A percentile compares a stretch with the other conserved stretches of the same genome.
phyloP scores from a whole-genome alignment of 2,888 invertebrate species.

The Polyommatus icarus region DNA sequence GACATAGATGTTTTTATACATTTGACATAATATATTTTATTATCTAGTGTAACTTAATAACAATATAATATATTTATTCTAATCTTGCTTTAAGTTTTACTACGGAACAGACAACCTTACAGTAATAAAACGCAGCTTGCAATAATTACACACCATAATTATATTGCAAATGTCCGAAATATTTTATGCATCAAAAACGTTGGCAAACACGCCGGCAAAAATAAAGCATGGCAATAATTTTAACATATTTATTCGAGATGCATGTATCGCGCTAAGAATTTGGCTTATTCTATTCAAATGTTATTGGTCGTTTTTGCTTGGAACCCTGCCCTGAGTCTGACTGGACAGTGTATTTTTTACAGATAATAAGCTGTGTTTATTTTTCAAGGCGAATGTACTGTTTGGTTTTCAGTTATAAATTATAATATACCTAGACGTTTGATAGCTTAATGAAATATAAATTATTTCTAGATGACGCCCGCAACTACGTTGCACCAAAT shows the following conservation, averaged over 20 bases:
- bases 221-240: constrained; percentile 6
- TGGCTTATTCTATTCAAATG: constrained; percentile 71
- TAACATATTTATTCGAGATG: constrained; percentile 12
- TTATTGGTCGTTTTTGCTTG: constrained; percentile 65
- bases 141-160: background rate
- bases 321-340: constrained; percentile 57
- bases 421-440: background rate
- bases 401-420: background rate
- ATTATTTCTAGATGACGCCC: too few species aligned
- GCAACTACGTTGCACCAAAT: too few species aligned
- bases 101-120: background rate
- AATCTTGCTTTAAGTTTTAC: too few species aligned
- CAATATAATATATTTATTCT: too few species aligned
- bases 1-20: too few species aligned
- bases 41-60: too few species aligned
- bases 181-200: background rate
- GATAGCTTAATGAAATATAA: background rate
- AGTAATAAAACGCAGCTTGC: background rate
- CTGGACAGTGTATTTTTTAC: constrained; percentile 52
- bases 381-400: background rate
- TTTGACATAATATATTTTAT: too few species aligned
- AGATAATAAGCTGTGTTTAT: constrained; percentile 26
- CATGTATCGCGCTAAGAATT: constrained; percentile 48
- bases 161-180: background rate
- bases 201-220: constrained; percentile 6